These are phyloP conservation scores for Nipponacmea schrenckii DNA, from an alignment of 2,888 invertebrate species.

Conservation along the genomic window DNA sequence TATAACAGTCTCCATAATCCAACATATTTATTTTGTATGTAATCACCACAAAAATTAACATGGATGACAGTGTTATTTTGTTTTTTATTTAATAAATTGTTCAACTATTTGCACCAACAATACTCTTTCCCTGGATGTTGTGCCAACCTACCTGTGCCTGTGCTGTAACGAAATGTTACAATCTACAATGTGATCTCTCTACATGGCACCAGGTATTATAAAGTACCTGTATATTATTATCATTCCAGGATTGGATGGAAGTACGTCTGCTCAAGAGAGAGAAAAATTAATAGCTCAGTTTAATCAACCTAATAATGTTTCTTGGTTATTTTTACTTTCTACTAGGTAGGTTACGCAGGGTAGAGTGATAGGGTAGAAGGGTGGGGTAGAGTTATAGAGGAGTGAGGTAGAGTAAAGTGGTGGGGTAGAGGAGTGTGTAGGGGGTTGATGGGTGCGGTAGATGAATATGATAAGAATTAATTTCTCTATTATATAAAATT, in stretches of 20 bases:
- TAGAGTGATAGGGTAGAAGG: neutral
- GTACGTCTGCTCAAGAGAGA: slow-evolving; percentile 91
- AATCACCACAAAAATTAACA: no score
- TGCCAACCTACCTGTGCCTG: neutral
- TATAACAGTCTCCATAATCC: no score
- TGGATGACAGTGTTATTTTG: no score
- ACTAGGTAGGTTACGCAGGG: slow-evolving; percentile 73
- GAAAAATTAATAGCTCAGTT: slow-evolving; percentile 97
- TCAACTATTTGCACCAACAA: no score
- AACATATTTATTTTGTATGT: no score
- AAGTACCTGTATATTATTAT: no score
- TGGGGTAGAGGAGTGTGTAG: neutral
- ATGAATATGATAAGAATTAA: no score
- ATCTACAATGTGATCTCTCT: neutral
- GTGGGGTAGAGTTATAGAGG: neutral
- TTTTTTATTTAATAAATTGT: no score
- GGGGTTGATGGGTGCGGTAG: no score
- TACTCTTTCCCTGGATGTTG: neutral
- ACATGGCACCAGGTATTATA: neutral
- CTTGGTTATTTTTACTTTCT: slow-evolving; percentile 93
- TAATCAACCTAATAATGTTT: slow-evolving; percentile 78
- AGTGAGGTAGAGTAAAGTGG: neutral
- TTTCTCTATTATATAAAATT: no score
- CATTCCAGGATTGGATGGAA: slow-evolving; percentile 81
- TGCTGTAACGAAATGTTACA: neutral